Percentiles rank a stretch among this genome's conserved stretches.
These are phyloP conservation scores for Halisarca cf. caerulea DNA, from an alignment of 37 sponge, comb jelly and placozoan genomes.

Conservation along the genomic window DNA sequence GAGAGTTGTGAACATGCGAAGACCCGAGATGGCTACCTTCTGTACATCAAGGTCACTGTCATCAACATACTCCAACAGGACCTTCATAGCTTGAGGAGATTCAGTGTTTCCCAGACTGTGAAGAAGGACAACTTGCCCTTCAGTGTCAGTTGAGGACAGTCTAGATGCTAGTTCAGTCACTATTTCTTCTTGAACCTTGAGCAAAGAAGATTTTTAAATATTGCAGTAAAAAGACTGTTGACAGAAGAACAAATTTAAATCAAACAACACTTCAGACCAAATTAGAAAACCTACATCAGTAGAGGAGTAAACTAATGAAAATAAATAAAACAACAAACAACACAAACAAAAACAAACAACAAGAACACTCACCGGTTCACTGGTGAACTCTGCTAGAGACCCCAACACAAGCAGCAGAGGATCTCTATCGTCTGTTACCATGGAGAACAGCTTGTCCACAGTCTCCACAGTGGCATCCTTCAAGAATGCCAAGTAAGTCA, in stretches of 20 bases:
- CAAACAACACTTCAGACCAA: no score
- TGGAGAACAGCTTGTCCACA: background rate
- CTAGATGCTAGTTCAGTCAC: no score
- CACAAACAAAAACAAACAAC: no score
- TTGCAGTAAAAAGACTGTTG: no score
- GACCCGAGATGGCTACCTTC: slow-evolving; percentile 31
- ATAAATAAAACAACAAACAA: no score
- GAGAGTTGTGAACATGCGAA: background rate
- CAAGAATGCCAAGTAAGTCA: slow-evolving; percentile 22
- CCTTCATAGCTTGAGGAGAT: slow-evolving; percentile 9
- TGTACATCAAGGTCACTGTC: slow-evolving; percentile 37
- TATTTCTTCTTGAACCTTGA: no score
- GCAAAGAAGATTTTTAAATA: no score
- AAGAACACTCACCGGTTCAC: background rate
- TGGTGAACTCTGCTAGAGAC: slow-evolving; percentile 13
- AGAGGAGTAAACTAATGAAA: no score
- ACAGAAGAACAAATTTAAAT: no score
- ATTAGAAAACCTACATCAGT: no score
- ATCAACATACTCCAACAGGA: slow-evolving; percentile 26
- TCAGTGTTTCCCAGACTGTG: slow-evolving; percentile 55
- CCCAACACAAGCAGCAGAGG: slow-evolving; percentile 4
- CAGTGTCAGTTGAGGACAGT: background rate
- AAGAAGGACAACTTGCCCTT: background rate
- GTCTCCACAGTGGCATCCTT: slow-evolving; percentile 8
- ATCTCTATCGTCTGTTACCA: slow-evolving; percentile 19